phyloP scores from a whole-genome alignment of 2,113 vertebrate genomes.

The Siniperca chuatsi region DNA sequence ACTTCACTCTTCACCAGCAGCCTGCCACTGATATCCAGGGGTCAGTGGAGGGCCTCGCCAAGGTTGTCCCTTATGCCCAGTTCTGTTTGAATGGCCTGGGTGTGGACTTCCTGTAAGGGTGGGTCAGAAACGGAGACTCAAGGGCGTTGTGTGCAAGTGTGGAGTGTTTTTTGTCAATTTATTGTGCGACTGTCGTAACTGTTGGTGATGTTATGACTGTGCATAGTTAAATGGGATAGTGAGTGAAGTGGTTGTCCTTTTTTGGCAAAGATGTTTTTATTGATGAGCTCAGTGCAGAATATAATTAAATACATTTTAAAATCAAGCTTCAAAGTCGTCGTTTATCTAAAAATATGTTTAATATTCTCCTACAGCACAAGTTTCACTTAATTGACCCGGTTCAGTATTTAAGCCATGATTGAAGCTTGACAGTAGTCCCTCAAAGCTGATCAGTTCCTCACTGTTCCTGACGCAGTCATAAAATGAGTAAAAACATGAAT shows the following conservation, averaged over 20 bases:
- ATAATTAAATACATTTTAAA: neutral
- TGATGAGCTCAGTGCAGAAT: neutral
- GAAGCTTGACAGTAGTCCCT: constrained; percentile 24
- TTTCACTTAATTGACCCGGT: neutral
- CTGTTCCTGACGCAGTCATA: constrained; percentile 54
- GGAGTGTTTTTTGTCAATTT: neutral
- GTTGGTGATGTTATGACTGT: constrained; percentile 32
- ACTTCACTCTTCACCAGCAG: constrained; percentile 76
- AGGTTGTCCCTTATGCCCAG: constrained; percentile 67
- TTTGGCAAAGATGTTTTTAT: neutral
- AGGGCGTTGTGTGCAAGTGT: constrained; percentile 23
- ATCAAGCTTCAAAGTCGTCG: neutral
- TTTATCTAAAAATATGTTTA: neutral
- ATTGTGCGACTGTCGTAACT: constrained; percentile 21
- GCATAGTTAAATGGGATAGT: constrained; percentile 2
- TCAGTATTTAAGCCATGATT: constrained; percentile 11
- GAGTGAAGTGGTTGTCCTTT: neutral
- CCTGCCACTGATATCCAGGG: constrained; percentile 73
- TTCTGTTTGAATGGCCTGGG: constrained; percentile 60
- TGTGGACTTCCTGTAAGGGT: constrained; percentile 70
- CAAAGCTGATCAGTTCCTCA: constrained; percentile 45
- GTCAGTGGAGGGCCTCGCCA: constrained; percentile 65
- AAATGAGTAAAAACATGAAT: constrained; percentile 69
- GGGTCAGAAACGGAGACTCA: constrained; percentile 52
- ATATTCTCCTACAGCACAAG: neutral